phyloP scores from a whole-genome alignment of 2,113 vertebrate genomes.

The Rhombomys opimus region DNA sequence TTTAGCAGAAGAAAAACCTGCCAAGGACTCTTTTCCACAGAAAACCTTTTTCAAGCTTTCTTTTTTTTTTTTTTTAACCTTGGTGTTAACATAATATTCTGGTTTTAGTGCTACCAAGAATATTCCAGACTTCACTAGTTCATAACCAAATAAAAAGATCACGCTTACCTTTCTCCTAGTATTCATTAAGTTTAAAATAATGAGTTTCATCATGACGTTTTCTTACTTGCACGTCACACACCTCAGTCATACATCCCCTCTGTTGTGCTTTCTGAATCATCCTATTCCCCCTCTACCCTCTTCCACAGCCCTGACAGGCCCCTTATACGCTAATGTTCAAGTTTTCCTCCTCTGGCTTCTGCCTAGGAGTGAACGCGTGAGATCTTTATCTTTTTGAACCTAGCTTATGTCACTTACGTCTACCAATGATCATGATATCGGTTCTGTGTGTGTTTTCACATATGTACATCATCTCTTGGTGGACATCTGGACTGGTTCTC shows the following conservation, averaged over 20 bases:
- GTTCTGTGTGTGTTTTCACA: not conserved
- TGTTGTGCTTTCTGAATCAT: not conserved
- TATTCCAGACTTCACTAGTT: not conserved
- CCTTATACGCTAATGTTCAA: not conserved
- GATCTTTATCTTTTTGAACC: not conserved
- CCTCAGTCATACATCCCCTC: not conserved
- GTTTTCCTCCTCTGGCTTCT: not conserved
- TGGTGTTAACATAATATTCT: not conserved
- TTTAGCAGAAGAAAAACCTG: slow-evolving; percentile 59
- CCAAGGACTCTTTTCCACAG: slow-evolving; percentile 62
- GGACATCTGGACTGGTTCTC: not conserved
- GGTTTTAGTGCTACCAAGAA: slow-evolving; percentile 49
- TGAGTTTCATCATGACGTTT: not conserved
- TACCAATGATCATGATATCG: not conserved
- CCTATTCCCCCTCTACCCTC: accelerated
- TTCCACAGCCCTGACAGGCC: not conserved
- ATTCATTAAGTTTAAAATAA: not conserved
- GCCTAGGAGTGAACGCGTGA: not conserved
- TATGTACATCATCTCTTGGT: not conserved
- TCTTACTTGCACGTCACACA: not conserved
- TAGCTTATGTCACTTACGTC: not conserved
- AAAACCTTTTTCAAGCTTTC: not conserved
- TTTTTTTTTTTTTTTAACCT: slow-evolving; percentile 57
- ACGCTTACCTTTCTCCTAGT: not conserved
- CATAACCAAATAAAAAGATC: not conserved